phyloP scores from a whole-genome alignment of 1,140 invertebrate species.

The Harpegnathos saltator region DNA sequence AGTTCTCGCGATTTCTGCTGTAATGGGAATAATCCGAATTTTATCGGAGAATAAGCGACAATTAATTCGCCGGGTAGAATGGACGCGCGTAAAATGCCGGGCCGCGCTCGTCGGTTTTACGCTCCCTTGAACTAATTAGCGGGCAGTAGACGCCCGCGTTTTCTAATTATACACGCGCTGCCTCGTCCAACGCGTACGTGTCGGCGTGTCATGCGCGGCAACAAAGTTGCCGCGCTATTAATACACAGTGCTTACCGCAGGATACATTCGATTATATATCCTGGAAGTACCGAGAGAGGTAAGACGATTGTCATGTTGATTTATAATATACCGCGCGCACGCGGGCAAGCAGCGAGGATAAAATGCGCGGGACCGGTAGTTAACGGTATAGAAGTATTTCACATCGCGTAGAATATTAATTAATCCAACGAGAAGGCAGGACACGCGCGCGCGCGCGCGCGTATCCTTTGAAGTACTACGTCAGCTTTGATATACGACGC shows the following conservation, averaged over 20 bases:
- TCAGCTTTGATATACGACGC: conserved; percentile 18
- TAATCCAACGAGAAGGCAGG: conserved; percentile 37
- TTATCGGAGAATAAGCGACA: not conserved
- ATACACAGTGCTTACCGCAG: too few species aligned
- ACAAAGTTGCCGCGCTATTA: too few species aligned
- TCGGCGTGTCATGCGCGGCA: too few species aligned
- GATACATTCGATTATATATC: too few species aligned
- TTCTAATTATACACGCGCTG: not conserved
- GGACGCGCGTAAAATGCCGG: too few species aligned
- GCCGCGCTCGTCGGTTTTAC: not conserved
- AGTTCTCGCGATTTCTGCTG: not conserved
- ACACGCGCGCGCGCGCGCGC: conserved; percentile 17
- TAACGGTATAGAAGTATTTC: conserved; percentile 32
- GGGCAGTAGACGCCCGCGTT: not conserved
- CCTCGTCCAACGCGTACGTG: not conserved
- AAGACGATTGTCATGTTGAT: conserved; percentile 24
- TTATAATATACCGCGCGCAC: conserved; percentile 5
- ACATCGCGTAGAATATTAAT: conserved; percentile 33
- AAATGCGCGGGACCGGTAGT: conserved; percentile 9
- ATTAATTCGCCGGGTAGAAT: not conserved
- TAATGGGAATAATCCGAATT: conserved; percentile 13
- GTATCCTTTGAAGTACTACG: conserved; percentile 1
- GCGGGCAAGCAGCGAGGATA: not conserved
- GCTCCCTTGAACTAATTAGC: not conserved
- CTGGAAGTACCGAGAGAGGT: not conserved